Evolutionary conservation across 2,797 vertebrate genomes (phyloP).

Genomic region (Spinus pinus): DNA sequence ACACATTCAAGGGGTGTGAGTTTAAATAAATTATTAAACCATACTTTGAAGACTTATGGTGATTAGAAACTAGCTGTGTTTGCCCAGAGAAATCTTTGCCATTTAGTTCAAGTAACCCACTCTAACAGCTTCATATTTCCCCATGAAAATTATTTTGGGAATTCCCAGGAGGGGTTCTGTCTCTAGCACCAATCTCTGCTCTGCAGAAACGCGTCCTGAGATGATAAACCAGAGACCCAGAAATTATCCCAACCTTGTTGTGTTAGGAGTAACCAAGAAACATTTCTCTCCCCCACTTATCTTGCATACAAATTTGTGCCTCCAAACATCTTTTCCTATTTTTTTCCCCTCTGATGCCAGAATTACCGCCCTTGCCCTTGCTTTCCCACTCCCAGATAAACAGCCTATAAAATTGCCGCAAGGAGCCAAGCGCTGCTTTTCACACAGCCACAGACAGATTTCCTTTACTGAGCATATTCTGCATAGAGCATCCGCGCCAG

Average conservation of each 20-base stretch:
- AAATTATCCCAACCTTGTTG: not conserved
- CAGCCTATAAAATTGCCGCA: not conserved
- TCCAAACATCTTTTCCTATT: not conserved
- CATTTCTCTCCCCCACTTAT: not conserved
- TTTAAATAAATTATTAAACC: not conserved
- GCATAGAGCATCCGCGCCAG: not conserved
- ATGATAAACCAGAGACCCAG: not conserved
- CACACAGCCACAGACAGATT: not conserved
- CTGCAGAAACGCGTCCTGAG: not conserved
- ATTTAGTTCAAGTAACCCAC: not conserved
- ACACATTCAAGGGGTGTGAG: not conserved
- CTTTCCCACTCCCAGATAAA: not conserved
- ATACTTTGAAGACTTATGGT: not conserved
- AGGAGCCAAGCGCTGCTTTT: not conserved
- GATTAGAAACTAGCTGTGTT: not conserved
- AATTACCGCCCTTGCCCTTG: not conserved
- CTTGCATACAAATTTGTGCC: not conserved
- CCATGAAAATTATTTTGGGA: not conserved
- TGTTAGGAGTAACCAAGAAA: not conserved
- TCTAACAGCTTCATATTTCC: not conserved
- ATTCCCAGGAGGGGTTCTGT: not conserved
- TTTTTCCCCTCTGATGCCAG: not conserved
- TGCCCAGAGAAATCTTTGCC: not conserved
- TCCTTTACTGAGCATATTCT: not conserved
- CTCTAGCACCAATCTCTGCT: not conserved